Conservation (phyloP, 2,888 invertebrate species). For the Protula sp. region DNA sequence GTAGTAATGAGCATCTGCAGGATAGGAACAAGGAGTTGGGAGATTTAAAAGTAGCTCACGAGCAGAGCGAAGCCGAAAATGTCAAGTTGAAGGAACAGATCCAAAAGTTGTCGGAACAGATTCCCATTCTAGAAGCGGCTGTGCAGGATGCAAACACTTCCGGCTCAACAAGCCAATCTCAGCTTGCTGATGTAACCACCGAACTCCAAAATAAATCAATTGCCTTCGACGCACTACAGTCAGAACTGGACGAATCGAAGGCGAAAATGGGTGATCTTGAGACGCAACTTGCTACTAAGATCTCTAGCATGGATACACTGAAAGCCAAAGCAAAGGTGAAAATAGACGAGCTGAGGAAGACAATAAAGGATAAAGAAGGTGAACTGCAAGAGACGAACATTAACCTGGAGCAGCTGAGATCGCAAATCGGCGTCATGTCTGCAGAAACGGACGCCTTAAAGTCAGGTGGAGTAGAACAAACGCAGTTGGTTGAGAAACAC, state of each 20-base stretch:
- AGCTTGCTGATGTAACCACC: not conserved
- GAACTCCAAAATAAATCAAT: not conserved
- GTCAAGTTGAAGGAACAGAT: not conserved
- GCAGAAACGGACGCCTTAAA: not conserved
- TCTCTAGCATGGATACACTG: not conserved
- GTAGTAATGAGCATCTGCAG: too few species aligned
- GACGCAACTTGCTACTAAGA: not conserved
- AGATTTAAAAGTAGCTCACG: not conserved
- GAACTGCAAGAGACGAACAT: not conserved
- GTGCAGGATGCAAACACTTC: not conserved
- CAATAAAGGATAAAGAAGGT: not conserved
- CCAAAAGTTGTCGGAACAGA: not conserved
- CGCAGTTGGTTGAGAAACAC: not conserved
- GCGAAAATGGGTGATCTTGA: not conserved
- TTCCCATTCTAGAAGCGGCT: too few species aligned
- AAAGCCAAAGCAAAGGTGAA: not conserved
- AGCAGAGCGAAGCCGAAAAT: not conserved
- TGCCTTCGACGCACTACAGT: not conserved
- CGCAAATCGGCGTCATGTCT: not conserved
- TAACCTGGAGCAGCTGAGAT: not conserved
- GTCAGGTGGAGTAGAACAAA: too few species aligned
- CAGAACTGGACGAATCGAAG: not conserved
- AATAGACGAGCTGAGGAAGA: not conserved
- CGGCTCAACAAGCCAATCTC: too few species aligned
- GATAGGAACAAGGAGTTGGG: not conserved